A percentile compares a stretch with the other conserved stretches of the same genome.
Conservation (phyloP, 2,113 vertebrate species). For the Pollimyrus isidori region DNA sequence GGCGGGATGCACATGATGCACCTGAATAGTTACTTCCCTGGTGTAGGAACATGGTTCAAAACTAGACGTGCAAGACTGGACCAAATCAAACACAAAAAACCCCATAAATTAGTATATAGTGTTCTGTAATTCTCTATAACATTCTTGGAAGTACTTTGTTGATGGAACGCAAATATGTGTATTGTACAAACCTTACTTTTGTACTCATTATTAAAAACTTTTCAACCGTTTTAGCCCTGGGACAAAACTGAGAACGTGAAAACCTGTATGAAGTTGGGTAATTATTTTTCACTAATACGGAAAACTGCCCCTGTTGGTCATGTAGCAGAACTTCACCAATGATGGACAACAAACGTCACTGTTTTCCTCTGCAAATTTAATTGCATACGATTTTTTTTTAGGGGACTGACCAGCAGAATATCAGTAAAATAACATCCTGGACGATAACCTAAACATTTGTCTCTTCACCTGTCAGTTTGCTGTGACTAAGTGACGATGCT, state of each 20-base stretch:
- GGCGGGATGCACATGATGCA: background rate
- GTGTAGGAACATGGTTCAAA: background rate
- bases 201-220: background rate
- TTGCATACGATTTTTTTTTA: background rate
- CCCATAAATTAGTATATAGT: background rate
- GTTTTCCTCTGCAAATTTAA: background rate
- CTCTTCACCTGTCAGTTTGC: background rate
- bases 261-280: background rate
- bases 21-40: background rate
- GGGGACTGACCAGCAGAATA: background rate
- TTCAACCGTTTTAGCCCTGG: background rate
- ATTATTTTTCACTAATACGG: background rate
- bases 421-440: background rate
- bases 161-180: background rate
- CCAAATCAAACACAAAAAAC: background rate
- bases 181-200: background rate
- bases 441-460: background rate
- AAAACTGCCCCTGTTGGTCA: background rate
- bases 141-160: background rate
- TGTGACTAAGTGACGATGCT: background rate
- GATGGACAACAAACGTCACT: background rate
- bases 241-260: background rate
- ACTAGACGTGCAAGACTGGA: background rate
- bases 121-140: background rate
- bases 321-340: background rate